phyloP scores from a whole-genome alignment of 2,113 vertebrate species.

The Anarrhichthys ocellatus region DNA sequence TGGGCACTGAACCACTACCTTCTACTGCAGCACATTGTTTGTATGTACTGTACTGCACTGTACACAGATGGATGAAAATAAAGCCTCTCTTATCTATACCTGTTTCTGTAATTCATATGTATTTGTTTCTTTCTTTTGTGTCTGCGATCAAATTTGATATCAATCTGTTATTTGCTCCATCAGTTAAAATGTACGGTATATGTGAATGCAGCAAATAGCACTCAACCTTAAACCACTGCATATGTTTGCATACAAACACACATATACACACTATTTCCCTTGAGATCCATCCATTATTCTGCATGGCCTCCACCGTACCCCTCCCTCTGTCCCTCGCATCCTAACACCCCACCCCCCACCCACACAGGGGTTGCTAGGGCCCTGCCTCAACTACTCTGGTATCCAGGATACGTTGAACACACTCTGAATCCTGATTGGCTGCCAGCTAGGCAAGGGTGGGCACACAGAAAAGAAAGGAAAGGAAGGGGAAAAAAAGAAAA shows the following conservation, averaged over 20 bases:
- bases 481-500: constrained; percentile 43
- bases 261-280: constrained; percentile 21
- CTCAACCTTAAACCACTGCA: not conserved
- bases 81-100: not conserved
- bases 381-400: constrained; percentile 75
- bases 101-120: not conserved
- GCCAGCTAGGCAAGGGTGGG: constrained; percentile 57
- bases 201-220: not conserved
- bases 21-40: not conserved
- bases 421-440: constrained; percentile 75
- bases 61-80: no score
- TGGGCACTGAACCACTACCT: not conserved
- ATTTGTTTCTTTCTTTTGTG: not conserved
- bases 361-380: constrained; percentile 71
- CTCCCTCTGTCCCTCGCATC: constrained; percentile 40
- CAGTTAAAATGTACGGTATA: not conserved
- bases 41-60: not conserved
- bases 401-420: constrained; percentile 80
- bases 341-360: constrained; percentile 36
- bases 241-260: not conserved
- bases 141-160: not conserved
- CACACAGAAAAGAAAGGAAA: constrained; percentile 24
- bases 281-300: constrained; percentile 51
- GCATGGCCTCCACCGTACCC: constrained; percentile 44
- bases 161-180: not conserved